Evolutionary conservation across 2,797 vertebrate genomes (phyloP).

Genomic region (Sebastes kiyomatsui): DNA sequence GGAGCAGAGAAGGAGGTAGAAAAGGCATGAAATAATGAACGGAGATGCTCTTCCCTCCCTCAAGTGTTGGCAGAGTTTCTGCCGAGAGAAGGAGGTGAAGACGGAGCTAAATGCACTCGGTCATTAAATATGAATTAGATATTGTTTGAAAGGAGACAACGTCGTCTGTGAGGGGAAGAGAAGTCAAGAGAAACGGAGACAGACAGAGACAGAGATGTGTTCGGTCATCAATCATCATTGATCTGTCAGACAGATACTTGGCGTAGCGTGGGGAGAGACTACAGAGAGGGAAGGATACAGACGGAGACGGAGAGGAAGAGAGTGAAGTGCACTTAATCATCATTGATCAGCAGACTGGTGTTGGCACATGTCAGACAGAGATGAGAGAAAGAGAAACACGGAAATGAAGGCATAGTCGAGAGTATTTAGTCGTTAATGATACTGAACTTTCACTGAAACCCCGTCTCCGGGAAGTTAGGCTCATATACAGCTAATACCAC

Average conservation of each 20-base stretch:
- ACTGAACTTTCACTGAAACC: background rate
- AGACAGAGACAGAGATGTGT: conserved; percentile 5
- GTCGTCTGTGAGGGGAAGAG: background rate
- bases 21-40: conserved; percentile 34
- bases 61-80: conserved; percentile 22
- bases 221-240: conserved; percentile 44
- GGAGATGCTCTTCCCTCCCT: conserved; percentile 2
- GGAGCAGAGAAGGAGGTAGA: background rate
- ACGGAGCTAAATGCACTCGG: conserved; percentile 29
- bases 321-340: conserved; percentile 17
- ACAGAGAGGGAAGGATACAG: conserved; percentile 1
- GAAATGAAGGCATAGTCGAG: background rate
- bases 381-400: background rate
- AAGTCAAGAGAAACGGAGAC: background rate
- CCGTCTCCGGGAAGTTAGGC: background rate
- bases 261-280: background rate
- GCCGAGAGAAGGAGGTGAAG: conserved; percentile 12
- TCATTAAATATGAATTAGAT: conserved; percentile 66
- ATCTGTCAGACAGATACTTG: conserved; percentile 31
- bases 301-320: background rate
- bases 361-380: background rate
- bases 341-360: conserved; percentile 19
- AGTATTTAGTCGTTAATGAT: background rate
- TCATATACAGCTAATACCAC: background rate
- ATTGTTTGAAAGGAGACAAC: conserved; percentile 26